Percentiles rank a stretch among this genome's conserved stretches.
Evolutionary conservation across 2,113 vertebrate genomes (phyloP).

Genomic region (Polypterus senegalus): DNA sequence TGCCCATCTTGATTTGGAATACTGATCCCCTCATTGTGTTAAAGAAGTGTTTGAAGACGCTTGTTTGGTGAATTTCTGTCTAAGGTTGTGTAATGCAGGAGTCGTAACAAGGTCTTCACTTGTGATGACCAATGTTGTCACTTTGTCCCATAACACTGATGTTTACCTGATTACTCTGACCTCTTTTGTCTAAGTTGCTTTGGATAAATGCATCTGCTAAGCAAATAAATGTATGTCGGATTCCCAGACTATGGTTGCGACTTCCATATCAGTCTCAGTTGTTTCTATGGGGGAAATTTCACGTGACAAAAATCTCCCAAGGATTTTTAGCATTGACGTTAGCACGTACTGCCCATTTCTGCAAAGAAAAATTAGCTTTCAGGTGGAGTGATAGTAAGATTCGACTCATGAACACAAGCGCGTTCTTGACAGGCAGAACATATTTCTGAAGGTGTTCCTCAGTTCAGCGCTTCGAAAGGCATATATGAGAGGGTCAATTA

Average conservation of each 20-base stretch:
- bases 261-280: slow-evolving; percentile 12
- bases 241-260: background rate
- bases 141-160: too few relatives aligned
- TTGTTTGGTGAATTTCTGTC: too few relatives aligned
- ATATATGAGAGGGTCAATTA: slow-evolving; percentile 86
- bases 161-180: slow-evolving; percentile 18
- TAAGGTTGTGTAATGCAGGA: too few relatives aligned
- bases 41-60: too few relatives aligned
- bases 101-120: too few relatives aligned
- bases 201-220: background rate
- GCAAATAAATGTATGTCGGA: slow-evolving; percentile 7
- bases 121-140: too few relatives aligned
- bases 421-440: slow-evolving; percentile 49
- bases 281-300: slow-evolving; percentile 23
- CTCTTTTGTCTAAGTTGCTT: slow-evolving; percentile 33
- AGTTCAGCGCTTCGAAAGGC: slow-evolving; percentile 80
- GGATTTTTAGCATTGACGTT: slow-evolving; percentile 20
- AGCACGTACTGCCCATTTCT: slow-evolving; percentile 14
- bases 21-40: too few relatives aligned
- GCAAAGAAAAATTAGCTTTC: slow-evolving; percentile 20
- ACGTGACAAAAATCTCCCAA: slow-evolving; percentile 26
- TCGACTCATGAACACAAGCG: slow-evolving; percentile 19
- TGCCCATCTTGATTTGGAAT: too few relatives aligned
- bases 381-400: slow-evolving; percentile 18
- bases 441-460: slow-evolving; percentile 66